These are phyloP conservation scores for Drosophila nigricruria DNA, from an alignment of 2,888 invertebrate genomes.

Conservation along the genomic window DNA sequence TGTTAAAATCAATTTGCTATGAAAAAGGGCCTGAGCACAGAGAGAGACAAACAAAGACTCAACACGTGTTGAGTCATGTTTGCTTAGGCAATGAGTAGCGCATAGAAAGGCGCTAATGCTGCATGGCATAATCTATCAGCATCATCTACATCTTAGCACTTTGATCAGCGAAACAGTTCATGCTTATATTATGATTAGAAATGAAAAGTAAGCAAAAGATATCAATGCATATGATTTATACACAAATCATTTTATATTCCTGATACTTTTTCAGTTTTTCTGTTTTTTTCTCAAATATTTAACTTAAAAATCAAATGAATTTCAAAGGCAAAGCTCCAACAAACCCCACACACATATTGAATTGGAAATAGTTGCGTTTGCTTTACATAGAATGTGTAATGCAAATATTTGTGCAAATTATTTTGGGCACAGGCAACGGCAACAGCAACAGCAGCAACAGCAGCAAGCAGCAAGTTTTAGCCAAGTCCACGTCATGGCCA, in stretches of 20 bases:
- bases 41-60: too few species aligned
- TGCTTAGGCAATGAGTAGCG: neutral
- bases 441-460: conserved; percentile 1
- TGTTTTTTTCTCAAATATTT: conserved; percentile 1
- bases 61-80: neutral
- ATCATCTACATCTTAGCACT: too few species aligned
- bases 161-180: too few species aligned
- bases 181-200: too few species aligned
- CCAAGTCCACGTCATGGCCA: conserved; percentile 32
- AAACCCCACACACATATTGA: conserved; percentile 1
- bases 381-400: conserved; percentile 21
- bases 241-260: neutral
- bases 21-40: too few species aligned
- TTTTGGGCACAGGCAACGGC: conserved; percentile 12
- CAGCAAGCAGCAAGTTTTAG: conserved; percentile 10
- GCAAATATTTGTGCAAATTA: conserved; percentile 45
- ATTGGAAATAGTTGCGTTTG: conserved; percentile 11
- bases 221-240: conserved; percentile 5
- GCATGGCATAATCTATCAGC: too few species aligned
- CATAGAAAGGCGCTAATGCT: too few species aligned
- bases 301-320: conserved; percentile 12
- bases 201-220: neutral
- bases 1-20: conserved; percentile 23
- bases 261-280: neutral
- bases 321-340: conserved; percentile 9